Percentiles rank a stretch among this genome's conserved stretches.
Conservation (phyloP, 2,797 vertebrate genomes). For the Pseudochirops corinnae region DNA sequence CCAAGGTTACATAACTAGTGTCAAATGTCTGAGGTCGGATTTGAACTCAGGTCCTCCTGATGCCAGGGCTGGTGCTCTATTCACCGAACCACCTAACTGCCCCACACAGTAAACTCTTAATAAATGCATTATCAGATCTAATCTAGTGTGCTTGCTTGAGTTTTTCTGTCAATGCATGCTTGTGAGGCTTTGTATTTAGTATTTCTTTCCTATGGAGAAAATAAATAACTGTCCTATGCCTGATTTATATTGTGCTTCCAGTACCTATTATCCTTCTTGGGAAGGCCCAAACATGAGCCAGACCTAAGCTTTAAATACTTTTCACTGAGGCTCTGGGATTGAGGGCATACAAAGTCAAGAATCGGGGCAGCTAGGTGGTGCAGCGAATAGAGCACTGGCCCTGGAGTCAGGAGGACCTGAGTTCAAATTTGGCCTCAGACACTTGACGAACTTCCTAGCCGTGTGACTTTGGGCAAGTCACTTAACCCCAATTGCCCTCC, state of each 20-base stretch:
- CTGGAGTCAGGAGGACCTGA: too few relatives aligned
- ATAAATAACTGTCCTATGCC: not conserved
- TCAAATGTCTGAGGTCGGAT: too few relatives aligned
- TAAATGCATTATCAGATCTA: not conserved
- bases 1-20: too few relatives aligned
- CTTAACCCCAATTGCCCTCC: too few relatives aligned
- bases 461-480: too few relatives aligned
- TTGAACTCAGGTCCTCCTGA: too few relatives aligned
- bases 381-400: too few relatives aligned
- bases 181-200: not conserved
- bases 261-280: not conserved
- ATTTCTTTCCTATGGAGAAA: not conserved
- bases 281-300: not conserved
- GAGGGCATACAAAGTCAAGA: not conserved
- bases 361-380: rapidly evolving
- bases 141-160: not conserved
- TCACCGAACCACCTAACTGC: not conserved
- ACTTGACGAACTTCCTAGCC: too few relatives aligned
- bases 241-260: not conserved
- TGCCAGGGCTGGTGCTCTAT: too few relatives aligned
- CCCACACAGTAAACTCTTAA: too few relatives aligned
- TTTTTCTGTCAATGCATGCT: not conserved
- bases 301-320: not conserved
- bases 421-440: too few relatives aligned
- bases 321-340: not conserved